phyloP scores from a whole-genome alignment of 1,140 invertebrate genomes.

The Drosophila willistoni region DNA sequence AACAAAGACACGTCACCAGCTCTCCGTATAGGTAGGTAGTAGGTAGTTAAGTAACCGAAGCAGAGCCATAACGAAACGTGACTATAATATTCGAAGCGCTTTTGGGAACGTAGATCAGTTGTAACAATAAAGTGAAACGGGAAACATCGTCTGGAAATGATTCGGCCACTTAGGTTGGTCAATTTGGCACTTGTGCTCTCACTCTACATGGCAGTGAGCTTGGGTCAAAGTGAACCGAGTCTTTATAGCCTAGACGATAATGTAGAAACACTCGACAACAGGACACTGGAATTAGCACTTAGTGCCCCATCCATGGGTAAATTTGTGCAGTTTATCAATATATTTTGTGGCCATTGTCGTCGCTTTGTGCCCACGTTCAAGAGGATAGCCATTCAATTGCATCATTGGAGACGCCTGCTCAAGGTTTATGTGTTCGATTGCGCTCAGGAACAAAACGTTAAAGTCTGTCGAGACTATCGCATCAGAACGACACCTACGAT shows the following conservation, averaged over 20 bases:
- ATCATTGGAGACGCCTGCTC: slow-evolving; percentile 84
- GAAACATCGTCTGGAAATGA: slow-evolving; percentile 54
- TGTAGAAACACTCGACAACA: slow-evolving; percentile 83
- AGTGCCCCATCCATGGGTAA: slow-evolving; percentile 49
- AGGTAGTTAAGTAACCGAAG: slow-evolving; percentile 31
- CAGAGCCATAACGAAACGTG: slow-evolving; percentile 28
- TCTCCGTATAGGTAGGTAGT: not conserved
- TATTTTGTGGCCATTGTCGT: slow-evolving; percentile 94
- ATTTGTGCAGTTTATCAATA: slow-evolving; percentile 94
- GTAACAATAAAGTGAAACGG: slow-evolving; percentile 47
- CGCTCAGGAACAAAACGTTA: slow-evolving; percentile 89
- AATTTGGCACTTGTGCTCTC: not conserved
- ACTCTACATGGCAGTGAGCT: not conserved
- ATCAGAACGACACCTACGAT: not conserved
- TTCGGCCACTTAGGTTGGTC: slow-evolving; percentile 25
- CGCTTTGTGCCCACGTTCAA: slow-evolving; percentile 92
- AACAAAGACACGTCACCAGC: not conserved
- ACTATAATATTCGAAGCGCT: slow-evolving; percentile 59
- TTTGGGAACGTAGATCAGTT: slow-evolving; percentile 45
- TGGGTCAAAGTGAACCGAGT: slow-evolving; percentile 67
- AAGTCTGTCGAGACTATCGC: slow-evolving; percentile 47
- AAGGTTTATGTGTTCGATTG: slow-evolving; percentile 87
- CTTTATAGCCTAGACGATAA: slow-evolving; percentile 86
- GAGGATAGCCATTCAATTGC: slow-evolving; percentile 86
- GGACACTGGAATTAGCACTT: not conserved